Evolutionary conservation across 2,797 vertebrate species (phyloP), one percentile per base, ranked within the genome.

Genomic region (Luscinia megarhynchos): DNA sequence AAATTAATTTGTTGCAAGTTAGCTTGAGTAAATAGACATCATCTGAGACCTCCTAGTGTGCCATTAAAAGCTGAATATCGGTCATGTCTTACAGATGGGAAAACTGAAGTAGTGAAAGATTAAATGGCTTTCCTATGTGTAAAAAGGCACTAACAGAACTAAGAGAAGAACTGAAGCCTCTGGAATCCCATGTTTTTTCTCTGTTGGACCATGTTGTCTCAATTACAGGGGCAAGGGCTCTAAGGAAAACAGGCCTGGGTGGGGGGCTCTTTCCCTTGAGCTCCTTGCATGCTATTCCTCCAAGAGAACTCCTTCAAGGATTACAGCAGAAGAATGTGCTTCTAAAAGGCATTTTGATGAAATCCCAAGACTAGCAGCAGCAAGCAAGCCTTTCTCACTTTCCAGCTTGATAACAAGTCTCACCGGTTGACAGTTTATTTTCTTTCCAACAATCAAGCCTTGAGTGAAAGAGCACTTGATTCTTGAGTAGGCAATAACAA

Each of bases 401-500:
- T 90, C 61, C 78, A 96, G 85, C 83, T 91, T 68, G 95, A 89
- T 94, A 97, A 91, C 83, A 90, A 96, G 85, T 75, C 77, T 94
- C 61, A 90, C 94, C 2, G 62, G 87, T 66, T 95, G 95, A 95
- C 94, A 94, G 95, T 96, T 95, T 95, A 94, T 96, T 97, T 95
- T 95, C 89, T 94, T 94, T 87, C 89, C 95, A 93, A 87, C 91
- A 90, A 85, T 96, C 92, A 84, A 91, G 74, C 40, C 93, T 94
- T 94, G 91, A 94, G 89, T 97, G 95, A 95, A 93, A 87, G 93
- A 95, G 80, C 87, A 90, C 93, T 97, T 72, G 87, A 91, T 96
- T 94, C 88, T 94, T 90, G 95, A 96, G 95, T 94, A 97, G 95
- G 93, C 94, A 96, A 90, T 94, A 97, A 96, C 94, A 97, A 93